Evolutionary conservation across 23 tunicate genomes (phyloP).

Genomic region (Styela plicata): DNA sequence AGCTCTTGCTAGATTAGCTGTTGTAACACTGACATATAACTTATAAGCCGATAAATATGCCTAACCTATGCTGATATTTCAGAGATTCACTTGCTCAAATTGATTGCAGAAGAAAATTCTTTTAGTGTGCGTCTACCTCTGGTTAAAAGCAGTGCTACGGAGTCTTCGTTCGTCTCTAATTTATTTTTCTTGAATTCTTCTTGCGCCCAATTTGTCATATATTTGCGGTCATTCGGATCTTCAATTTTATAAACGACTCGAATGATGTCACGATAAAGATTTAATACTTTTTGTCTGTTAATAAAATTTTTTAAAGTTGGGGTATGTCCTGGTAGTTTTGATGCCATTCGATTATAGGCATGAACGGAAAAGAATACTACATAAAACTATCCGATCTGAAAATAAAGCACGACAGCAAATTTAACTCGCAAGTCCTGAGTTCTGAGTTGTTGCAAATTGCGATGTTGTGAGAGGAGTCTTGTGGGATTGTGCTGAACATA

Average conservation of each 20-base stretch:
- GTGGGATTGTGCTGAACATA: too few species aligned
- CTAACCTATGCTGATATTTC: too few species aligned
- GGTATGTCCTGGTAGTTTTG: slow-evolving; percentile 37
- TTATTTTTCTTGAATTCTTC: slow-evolving; percentile 67
- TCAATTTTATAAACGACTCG: slow-evolving; percentile 44
- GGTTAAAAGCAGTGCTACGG: slow-evolving; percentile 43
- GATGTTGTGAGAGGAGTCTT: too few species aligned
- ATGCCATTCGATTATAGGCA: slow-evolving; percentile 60
- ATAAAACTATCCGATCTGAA: too few species aligned
- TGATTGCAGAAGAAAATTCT: slow-evolving; percentile 30
- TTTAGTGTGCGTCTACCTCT: slow-evolving; percentile 47
- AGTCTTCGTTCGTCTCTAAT: slow-evolving; percentile 43
- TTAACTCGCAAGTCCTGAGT: too few species aligned
- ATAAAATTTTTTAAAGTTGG: slow-evolving; percentile 50
- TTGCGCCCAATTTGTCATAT: slow-evolving; percentile 54
- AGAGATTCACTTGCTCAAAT: slow-evolving; percentile 34
- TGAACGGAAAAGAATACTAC: too few species aligned
- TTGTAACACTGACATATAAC: background rate
- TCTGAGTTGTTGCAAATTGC: too few species aligned
- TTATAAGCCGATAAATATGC: too few species aligned
- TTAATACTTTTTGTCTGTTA: slow-evolving; percentile 57
- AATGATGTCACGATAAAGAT: slow-evolving; percentile 54
- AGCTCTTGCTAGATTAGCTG: background rate
- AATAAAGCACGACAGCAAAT: too few species aligned
- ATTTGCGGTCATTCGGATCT: slow-evolving; percentile 15